Evolutionary conservation across 1,140 invertebrate genomes (phyloP).

Genomic region (Ditylenchus dipsaci): DNA sequence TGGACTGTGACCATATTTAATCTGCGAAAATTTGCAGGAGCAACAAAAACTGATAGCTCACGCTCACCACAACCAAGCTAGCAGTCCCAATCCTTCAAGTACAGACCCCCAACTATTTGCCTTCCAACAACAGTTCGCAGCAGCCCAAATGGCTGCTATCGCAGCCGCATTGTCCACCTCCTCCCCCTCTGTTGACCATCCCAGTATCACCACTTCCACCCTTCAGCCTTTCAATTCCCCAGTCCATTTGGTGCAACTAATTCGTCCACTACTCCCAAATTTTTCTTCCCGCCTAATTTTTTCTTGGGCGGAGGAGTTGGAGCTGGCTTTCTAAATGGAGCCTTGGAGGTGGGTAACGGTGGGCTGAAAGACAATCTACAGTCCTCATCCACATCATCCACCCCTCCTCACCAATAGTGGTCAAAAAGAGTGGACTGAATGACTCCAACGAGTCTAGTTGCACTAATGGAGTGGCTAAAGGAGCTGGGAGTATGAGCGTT

Average conservation of each 20-base stretch:
- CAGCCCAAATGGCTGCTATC: background rate
- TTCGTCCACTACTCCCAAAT: background rate
- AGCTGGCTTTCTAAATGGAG: too few species aligned
- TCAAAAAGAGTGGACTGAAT: background rate
- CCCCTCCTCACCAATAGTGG: background rate
- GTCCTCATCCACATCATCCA: background rate
- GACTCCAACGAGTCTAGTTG: background rate
- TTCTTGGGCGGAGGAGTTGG: background rate
- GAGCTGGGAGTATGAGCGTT: background rate
- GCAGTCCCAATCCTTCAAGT: background rate
- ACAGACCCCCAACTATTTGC: slow-evolving; percentile 1
- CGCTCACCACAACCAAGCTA: background rate
- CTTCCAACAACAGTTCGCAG: slow-evolving; percentile 2
- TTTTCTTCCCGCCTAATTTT: background rate
- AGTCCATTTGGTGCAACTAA: background rate
- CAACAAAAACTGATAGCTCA: background rate
- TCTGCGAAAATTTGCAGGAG: background rate
- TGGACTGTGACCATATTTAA: too few species aligned
- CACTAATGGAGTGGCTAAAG: background rate
- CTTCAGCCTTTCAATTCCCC: background rate
- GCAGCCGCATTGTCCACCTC: background rate
- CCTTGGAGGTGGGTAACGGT: too few species aligned
- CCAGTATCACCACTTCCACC: background rate
- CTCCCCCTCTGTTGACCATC: background rate
- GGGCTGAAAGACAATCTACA: background rate